A percentile compares a stretch with the other conserved stretches of the same genome.
phyloP scores from a whole-genome alignment of 2,888 invertebrate species.

The Gibbula magus region DNA sequence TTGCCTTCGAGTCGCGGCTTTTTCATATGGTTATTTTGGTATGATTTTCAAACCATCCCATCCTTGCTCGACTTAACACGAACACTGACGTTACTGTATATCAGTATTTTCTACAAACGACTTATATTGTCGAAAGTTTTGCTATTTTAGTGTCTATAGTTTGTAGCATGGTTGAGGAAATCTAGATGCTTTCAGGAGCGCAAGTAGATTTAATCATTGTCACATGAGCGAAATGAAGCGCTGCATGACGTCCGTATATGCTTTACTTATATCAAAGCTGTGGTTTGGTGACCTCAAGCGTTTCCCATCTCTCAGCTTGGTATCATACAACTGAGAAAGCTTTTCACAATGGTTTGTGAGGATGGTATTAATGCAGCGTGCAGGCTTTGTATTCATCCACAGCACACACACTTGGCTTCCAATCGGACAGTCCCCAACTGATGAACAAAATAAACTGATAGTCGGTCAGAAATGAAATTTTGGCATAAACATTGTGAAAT shows the following conservation, averaged over 20 bases:
- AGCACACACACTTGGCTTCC: too few relatives aligned
- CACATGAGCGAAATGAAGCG: not conserved
- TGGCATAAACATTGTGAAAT: too few relatives aligned
- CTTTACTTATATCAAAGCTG: not conserved
- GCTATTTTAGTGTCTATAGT: not conserved
- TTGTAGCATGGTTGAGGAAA: not conserved
- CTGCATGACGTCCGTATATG: not conserved
- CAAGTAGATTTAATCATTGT: conserved; percentile 8
- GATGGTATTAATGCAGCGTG: not conserved
- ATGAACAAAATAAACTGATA: too few relatives aligned
- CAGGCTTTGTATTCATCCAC: not conserved
- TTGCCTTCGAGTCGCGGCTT: not conserved
- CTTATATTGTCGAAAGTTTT: not conserved
- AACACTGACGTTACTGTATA: not conserved
- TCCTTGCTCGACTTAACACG: not conserved
- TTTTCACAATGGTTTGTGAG: not conserved
- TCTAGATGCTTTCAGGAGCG: not conserved
- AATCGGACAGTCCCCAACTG: too few relatives aligned
- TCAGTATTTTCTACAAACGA: not conserved
- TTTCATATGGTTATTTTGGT: not conserved
- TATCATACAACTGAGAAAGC: not conserved
- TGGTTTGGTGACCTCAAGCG: not conserved
- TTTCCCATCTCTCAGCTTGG: not conserved
- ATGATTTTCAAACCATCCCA: not conserved
- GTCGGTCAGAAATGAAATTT: too few relatives aligned